phyloP scores from a whole-genome alignment of 2,888 invertebrate species.

The Leptura quadrifasciata region DNA sequence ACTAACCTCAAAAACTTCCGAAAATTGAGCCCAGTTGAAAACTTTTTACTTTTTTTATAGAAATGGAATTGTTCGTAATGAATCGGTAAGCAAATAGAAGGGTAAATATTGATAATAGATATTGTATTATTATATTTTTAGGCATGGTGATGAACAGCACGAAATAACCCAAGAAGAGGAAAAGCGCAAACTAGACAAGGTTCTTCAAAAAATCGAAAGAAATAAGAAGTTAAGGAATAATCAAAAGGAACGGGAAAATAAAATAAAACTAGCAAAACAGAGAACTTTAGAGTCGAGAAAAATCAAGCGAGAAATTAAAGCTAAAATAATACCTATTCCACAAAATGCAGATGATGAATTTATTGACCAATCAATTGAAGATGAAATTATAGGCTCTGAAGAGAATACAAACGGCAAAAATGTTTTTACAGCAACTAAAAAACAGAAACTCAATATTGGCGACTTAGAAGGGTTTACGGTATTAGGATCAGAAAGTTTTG shows the following conservation, averaged over 20 bases:
- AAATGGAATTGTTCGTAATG: slow-evolving; percentile 39
- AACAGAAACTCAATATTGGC: slow-evolving; percentile 60
- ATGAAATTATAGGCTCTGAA: slow-evolving; percentile 51
- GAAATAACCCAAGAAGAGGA: slow-evolving; percentile 69
- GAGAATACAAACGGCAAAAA: slow-evolving; percentile 23
- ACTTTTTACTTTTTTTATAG: not conserved
- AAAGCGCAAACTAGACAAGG: slow-evolving; percentile 76
- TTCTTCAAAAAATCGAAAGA: slow-evolving; percentile 79
- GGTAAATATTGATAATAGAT: not conserved
- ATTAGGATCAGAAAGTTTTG: slow-evolving; percentile 80
- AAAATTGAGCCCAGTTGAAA: too few relatives aligned
- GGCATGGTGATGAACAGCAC: slow-evolving; percentile 26
- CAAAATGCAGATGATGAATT: slow-evolving; percentile 63
- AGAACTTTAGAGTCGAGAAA: slow-evolving; percentile 58
- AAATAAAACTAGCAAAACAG: slow-evolving; percentile 66
- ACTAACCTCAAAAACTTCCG: not conserved
- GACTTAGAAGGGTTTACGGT: slow-evolving; percentile 79
- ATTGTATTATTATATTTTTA: slow-evolving; percentile 7
- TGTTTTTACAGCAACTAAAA: slow-evolving; percentile 60
- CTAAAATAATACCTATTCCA: slow-evolving; percentile 57
- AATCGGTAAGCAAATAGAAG: slow-evolving; percentile 30
- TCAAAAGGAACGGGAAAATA: slow-evolving; percentile 67
- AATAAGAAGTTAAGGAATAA: slow-evolving; percentile 73
- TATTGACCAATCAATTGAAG: slow-evolving; percentile 53
- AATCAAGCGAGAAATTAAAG: slow-evolving; percentile 56